Conservation (phyloP, 2,797 vertebrate species). For the Uromys caudimaculatus region DNA sequence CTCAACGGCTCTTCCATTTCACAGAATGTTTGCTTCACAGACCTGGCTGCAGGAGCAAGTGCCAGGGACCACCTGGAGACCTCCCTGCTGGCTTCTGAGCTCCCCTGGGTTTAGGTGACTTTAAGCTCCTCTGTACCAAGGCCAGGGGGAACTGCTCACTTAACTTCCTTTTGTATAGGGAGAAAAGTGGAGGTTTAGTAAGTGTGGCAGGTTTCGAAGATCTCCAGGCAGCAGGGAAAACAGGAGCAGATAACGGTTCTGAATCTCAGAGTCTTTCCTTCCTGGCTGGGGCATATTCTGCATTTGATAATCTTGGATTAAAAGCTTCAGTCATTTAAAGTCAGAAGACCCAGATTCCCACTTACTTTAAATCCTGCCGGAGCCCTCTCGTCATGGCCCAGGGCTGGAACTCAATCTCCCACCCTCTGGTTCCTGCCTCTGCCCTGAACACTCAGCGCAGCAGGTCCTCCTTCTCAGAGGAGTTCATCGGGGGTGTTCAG, state of each 20-base stretch:
- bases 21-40: not conserved
- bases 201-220: rapidly evolving
- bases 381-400: constrained; percentile 20
- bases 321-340: constrained; percentile 79
- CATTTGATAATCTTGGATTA: constrained; percentile 84
- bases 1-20: not conserved
- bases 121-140: constrained; percentile 49
- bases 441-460: not conserved
- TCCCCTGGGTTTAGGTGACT: constrained; percentile 1
- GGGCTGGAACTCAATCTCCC: not conserved
- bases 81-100: not conserved
- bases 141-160: constrained; percentile 65
- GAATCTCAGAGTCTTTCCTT: constrained; percentile 63
- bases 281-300: constrained; percentile 63
- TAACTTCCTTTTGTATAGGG: constrained; percentile 28
- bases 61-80: not conserved
- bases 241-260: constrained; percentile 27
- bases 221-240: not conserved
- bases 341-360: constrained; percentile 72
- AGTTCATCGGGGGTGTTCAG: not conserved
- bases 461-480: constrained; percentile 30
- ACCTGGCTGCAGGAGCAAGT: not conserved
- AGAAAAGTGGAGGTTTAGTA: constrained; percentile 4
- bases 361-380: constrained; percentile 77
- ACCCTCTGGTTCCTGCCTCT: too few species aligned